Evolutionary conservation across 2,797 vertebrate species (phyloP).

Genomic region (Crocidura indochinensis): DNA sequence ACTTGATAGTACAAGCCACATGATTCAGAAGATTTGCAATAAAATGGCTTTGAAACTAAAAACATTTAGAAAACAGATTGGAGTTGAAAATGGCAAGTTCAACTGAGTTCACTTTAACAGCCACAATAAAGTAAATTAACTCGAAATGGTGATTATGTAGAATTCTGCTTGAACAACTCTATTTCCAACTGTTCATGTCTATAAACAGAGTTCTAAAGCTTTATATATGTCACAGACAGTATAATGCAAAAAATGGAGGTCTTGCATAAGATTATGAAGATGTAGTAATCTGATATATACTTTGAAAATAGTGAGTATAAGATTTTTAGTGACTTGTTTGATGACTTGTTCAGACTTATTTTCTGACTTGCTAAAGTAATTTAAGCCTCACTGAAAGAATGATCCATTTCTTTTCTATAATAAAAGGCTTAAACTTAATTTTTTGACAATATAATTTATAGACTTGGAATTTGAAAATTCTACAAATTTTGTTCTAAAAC

Average conservation of each 20-base stretch:
- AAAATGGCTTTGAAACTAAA: conserved; percentile 71
- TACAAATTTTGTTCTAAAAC: neutral
- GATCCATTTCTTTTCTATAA: conserved; percentile 7
- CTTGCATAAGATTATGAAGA: conserved; percentile 45
- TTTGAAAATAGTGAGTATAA: conserved; percentile 41
- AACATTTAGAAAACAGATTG: conserved; percentile 76
- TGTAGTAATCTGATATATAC: neutral
- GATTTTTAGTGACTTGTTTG: conserved; percentile 11
- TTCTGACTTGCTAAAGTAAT: conserved; percentile 67
- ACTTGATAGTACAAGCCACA: neutral
- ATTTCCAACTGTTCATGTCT: conserved; percentile 63
- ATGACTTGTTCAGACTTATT: neutral
- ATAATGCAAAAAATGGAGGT: neutral
- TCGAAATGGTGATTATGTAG: conserved; percentile 70
- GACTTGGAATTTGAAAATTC: conserved; percentile 17
- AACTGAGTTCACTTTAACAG: conserved; percentile 63
- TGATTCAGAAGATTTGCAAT: conserved; percentile 64
- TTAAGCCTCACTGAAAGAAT: conserved; percentile 48
- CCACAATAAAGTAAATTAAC: conserved; percentile 76
- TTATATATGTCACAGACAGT: conserved; percentile 12
- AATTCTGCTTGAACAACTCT: conserved; percentile 66
- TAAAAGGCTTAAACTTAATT: conserved; percentile 36
- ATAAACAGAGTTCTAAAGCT: conserved; percentile 58
- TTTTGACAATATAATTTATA: conserved; percentile 28
- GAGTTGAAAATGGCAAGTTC: conserved; percentile 65